Percentiles rank a stretch among this genome's conserved stretches.
phyloP scores from a whole-genome alignment of 2,113 vertebrate species.

The Sinocyclocheilus rhinocerous region DNA sequence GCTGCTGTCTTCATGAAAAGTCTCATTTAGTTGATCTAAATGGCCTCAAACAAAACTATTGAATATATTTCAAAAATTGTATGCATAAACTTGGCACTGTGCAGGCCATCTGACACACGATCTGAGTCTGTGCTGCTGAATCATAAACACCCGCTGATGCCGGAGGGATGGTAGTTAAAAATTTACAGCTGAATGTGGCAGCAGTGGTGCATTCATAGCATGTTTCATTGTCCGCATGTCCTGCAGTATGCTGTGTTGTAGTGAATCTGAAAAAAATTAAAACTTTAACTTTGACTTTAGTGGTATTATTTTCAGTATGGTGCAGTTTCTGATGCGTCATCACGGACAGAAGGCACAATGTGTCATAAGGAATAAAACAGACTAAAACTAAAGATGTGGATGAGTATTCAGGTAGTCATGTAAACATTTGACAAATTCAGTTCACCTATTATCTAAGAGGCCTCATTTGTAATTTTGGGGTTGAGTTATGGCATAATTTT shows the following conservation, averaged over 20 bases:
- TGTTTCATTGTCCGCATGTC: background rate
- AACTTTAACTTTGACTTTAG: background rate
- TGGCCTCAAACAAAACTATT: background rate
- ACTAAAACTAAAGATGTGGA: background rate
- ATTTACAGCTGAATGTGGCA: constrained; percentile 14
- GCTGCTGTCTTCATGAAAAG: background rate
- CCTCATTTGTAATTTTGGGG: background rate
- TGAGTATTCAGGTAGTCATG: background rate
- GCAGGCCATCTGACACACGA: background rate
- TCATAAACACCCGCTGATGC: constrained; percentile 12
- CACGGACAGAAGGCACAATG: no score
- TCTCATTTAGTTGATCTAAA: background rate
- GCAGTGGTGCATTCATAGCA: background rate
- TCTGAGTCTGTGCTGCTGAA: background rate
- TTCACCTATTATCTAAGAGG: background rate
- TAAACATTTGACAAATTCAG: background rate
- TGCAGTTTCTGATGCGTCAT: background rate
- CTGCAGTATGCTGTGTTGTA: constrained; percentile 12
- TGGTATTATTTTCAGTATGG: background rate
- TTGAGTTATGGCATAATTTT: background rate
- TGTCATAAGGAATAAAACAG: background rate
- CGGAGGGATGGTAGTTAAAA: background rate
- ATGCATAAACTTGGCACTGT: background rate
- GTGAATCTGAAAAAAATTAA: background rate
- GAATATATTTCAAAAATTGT: background rate